Conservation (phyloP, 30 jellyfish, hydroid and myxozoan species). For the Chrysaora quinquecirrha region DNA sequence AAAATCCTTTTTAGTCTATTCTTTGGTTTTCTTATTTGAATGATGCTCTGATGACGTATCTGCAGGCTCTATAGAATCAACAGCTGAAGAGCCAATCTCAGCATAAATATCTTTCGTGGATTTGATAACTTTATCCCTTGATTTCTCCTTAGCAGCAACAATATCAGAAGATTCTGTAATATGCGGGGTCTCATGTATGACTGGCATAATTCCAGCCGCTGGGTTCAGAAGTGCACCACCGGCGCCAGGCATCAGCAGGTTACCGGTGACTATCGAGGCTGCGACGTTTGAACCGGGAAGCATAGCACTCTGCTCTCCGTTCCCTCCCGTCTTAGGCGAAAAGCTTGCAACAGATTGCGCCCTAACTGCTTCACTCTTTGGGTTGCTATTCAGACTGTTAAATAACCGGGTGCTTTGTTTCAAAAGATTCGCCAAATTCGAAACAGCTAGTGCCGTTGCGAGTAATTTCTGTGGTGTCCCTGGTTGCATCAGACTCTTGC, state of each 20-base stretch:
- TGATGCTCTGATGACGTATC: background rate
- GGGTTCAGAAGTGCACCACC: slow-evolving; percentile 59
- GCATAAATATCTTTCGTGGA: slow-evolving; percentile 60
- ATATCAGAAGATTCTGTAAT: background rate
- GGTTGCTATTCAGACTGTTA: slow-evolving; percentile 40
- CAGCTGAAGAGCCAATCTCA: slow-evolving; percentile 59
- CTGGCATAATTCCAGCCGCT: slow-evolving; percentile 8
- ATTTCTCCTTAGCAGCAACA: background rate
- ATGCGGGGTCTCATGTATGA: background rate
- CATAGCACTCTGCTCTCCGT: background rate
- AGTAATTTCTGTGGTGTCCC: slow-evolving; percentile 33
- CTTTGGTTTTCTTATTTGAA: no score
- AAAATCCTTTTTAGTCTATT: no score
- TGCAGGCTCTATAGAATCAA: background rate
- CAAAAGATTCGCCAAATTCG: slow-evolving; percentile 58
- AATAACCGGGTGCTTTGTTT: slow-evolving; percentile 52
- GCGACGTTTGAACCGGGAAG: slow-evolving; percentile 33
- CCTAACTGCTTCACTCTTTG: background rate
- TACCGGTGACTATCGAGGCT: slow-evolving; percentile 57
- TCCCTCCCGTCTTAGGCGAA: background rate
- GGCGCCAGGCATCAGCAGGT: slow-evolving; percentile 48
- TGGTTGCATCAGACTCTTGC: slow-evolving; percentile 57
- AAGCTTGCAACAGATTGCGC: background rate
- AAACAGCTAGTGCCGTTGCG: slow-evolving; percentile 63
- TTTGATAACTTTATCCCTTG: slow-evolving; percentile 14